Conservation (phyloP, 2,113 vertebrate species). For the Pan troglodytes region NHGRI_mPanTro3-v2.1_pri NC_072401.2:87946501-87947000, state of each 20-base stretch:
- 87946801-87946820: background rate
- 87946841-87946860: background rate
- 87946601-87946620: background rate
- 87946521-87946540: background rate
- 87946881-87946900: background rate
- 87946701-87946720: accelerated
- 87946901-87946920: background rate
- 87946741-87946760: background rate
- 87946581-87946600: background rate
- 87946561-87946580: background rate
- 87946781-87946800: background rate
- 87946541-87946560: background rate
- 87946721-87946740: background rate
- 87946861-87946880: background rate
- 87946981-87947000: background rate
- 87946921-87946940: background rate
- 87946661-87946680: background rate
- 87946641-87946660: background rate
- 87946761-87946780: background rate
- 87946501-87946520: background rate
- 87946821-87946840: conserved; percentile 16
- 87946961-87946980: background rate
- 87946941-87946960: background rate
- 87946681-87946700: background rate
- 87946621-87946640: background rate